phyloP scores from a whole-genome alignment of 2,888 invertebrate species.

The Ryuthela nishihirai region DNA sequence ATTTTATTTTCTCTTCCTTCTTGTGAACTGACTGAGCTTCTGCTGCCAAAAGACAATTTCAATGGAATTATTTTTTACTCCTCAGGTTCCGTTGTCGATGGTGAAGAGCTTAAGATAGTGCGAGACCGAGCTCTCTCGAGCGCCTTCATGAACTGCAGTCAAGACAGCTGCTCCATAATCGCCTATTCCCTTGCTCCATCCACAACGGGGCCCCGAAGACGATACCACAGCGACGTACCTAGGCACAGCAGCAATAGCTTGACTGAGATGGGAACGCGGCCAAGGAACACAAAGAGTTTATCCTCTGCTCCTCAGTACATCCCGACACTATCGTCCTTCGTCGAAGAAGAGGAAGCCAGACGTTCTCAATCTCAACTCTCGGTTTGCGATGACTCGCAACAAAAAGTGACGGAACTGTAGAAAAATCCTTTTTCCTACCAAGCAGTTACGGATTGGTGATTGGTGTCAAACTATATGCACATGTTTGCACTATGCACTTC shows the following conservation, averaged over 20 bases:
- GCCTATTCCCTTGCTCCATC: background rate
- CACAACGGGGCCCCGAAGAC: background rate
- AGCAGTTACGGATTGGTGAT: no score
- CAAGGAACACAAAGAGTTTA: slow-evolving; percentile 8
- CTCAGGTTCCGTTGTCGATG: background rate
- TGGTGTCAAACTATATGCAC: no score
- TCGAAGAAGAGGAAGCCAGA: no score
- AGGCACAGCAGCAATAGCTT: slow-evolving; percentile 5
- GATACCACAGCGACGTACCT: slow-evolving; percentile 8
- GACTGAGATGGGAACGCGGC: background rate
- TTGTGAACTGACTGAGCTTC: no score
- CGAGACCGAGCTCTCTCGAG: slow-evolving; percentile 6
- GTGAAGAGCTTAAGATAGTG: background rate
- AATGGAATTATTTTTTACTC: background rate
- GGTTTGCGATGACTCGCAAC: no score
- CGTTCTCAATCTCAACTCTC: no score
- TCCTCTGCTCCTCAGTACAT: no score
- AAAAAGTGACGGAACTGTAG: no score
- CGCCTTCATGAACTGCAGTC: slow-evolving; percentile 7
- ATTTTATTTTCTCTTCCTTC: no score
- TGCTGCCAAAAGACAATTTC: background rate
- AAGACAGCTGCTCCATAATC: background rate
- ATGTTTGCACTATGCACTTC: no score
- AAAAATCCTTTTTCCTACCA: no score
- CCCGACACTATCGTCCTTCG: no score